Evolutionary conservation across 92 coral and sea anemone species (phyloP).

Genomic region (Anthopleura xanthogrammica): DNA sequence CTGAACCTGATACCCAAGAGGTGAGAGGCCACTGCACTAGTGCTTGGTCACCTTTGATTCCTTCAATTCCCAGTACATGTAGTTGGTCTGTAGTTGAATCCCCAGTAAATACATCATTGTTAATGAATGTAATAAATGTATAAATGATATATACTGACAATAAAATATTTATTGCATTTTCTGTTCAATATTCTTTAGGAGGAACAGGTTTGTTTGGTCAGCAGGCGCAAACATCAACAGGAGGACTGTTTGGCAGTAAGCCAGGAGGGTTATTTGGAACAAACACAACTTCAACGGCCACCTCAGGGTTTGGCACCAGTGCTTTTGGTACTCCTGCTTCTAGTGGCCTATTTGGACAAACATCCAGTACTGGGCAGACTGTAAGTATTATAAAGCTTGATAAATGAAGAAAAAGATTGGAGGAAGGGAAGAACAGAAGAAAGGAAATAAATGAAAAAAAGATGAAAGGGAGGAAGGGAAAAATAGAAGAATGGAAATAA

Average conservation of each 20-base stretch:
- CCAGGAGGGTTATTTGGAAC: slow-evolving; percentile 69
- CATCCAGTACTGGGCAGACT: slow-evolving; percentile 69
- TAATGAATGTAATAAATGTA: no score
- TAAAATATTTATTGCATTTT: not conserved
- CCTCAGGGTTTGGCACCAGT: slow-evolving; percentile 66
- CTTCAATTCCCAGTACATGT: no score
- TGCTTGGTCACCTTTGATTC: no score
- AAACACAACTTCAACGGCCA: slow-evolving; percentile 51
- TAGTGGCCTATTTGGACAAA: slow-evolving; percentile 84
- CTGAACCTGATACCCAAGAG: no score
- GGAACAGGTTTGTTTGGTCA: slow-evolving; percentile 79
- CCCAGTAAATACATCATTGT: no score
- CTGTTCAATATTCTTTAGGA: slow-evolving; percentile 13
- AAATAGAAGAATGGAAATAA: not conserved
- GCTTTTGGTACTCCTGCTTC: slow-evolving; percentile 65
- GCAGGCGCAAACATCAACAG: slow-evolving; percentile 36
- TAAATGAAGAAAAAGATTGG: no score
- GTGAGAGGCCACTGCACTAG: no score
- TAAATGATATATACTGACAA: no score
- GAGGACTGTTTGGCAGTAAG: slow-evolving; percentile 57
- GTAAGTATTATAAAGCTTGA: slow-evolving; percentile 34
- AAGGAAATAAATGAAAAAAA: not conserved
- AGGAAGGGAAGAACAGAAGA: not conserved
- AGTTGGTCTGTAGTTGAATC: no score
- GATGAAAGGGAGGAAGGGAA: not conserved